These are phyloP conservation scores for Acridotheres tristis DNA, from an alignment of 2,797 vertebrate species.

Conservation along the genomic window DNA sequence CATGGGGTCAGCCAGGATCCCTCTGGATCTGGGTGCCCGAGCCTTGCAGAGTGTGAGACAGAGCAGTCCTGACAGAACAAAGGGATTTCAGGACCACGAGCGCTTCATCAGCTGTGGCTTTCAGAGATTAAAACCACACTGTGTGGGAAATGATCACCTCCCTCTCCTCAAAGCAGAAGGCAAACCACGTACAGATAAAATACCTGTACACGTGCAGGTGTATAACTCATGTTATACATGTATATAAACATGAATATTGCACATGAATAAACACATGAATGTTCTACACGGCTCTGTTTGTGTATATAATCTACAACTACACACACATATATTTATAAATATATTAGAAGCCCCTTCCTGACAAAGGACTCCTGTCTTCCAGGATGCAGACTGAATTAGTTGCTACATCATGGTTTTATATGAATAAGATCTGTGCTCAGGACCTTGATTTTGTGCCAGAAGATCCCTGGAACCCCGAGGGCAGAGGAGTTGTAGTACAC, in stretches of 20 bases:
- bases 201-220: rapidly evolving
- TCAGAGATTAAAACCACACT: neutral
- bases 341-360: neutral
- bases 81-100: neutral
- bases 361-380: neutral
- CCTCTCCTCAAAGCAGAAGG: neutral
- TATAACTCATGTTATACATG: rapidly evolving
- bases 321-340: neutral
- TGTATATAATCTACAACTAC: neutral
- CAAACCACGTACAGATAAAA: neutral
- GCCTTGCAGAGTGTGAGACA: neutral
- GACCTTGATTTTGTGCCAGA: neutral
- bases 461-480: neutral
- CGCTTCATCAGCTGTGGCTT: neutral
- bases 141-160: neutral
- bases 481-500: neutral
- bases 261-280: rapidly evolving
- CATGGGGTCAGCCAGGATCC: neutral
- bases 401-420: neutral
- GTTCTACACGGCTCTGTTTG: rapidly evolving
- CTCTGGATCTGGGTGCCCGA: neutral
- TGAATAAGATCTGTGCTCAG: neutral
- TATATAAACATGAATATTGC: neutral
- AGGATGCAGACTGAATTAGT: neutral
- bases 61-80: neutral